phyloP scores from a whole-genome alignment of 2,888 invertebrate species.

The Ichneumoninae sp. region DNA sequence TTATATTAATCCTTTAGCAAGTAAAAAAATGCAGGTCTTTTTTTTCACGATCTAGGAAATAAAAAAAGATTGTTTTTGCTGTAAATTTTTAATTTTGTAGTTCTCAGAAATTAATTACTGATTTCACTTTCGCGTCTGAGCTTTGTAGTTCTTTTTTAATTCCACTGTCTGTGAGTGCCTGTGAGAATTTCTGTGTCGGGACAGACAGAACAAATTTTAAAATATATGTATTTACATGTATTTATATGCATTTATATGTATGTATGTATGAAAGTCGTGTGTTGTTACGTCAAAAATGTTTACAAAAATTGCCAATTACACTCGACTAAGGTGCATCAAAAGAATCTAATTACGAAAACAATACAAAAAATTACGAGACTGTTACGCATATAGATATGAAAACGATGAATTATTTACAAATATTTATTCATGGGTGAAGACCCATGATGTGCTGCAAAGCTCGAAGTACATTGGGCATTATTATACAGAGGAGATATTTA shows the following conservation, averaged over 20 bases:
- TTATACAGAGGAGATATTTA: constrained; percentile 13
- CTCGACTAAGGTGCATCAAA: not conserved
- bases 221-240: no score
- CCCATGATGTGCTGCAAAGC: constrained; percentile 32
- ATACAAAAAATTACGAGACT: not conserved
- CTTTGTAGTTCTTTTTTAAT: not conserved
- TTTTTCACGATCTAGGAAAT: not conserved
- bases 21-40: not conserved
- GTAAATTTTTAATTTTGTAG: not conserved
- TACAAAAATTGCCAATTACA: no score
- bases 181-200: no score
- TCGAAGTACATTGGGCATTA: not conserved
- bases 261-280: no score
- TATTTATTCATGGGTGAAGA: constrained; percentile 1
- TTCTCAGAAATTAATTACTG: not conserved
- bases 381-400: constrained; percentile 4
- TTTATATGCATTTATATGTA: no score
- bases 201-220: no score
- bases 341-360: not conserved
- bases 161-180: not conserved
- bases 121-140: not conserved
- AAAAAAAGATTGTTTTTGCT: not conserved
- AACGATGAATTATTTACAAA: constrained; percentile 21
- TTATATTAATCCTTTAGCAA: not conserved
- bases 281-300: no score